Conservation (phyloP, 2,888 invertebrate species). For the Leptinotarsa juncta region DNA sequence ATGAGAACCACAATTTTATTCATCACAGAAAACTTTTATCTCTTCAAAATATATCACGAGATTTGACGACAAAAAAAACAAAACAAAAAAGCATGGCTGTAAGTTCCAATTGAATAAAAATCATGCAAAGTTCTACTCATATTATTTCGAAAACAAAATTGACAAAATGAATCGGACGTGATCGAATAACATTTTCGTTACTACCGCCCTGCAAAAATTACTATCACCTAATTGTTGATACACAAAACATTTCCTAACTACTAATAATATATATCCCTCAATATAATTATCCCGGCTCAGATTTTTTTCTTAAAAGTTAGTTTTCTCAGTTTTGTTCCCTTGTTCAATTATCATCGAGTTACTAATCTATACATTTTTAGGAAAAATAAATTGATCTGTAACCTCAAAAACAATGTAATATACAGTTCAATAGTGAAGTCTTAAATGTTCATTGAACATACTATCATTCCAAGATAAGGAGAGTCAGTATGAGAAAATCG, state of each 20-base stretch:
- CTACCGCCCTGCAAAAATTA: conserved; percentile 24
- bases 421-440: too few species aligned
- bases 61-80: not conserved
- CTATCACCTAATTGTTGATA: conserved; percentile 38
- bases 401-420: too few species aligned
- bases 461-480: too few species aligned
- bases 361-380: not conserved
- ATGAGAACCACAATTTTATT: conserved; percentile 4
- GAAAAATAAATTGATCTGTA: not conserved
- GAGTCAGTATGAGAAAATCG: too few species aligned
- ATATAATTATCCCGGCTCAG: conserved; percentile 41
- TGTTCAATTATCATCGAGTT: conserved; percentile 27
- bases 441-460: too few species aligned
- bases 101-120: not conserved
- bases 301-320: conserved; percentile 36
- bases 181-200: conserved; percentile 12
- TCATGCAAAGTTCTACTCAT: not conserved
- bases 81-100: not conserved
- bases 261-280: conserved; percentile 29
- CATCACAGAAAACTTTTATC: conserved; percentile 1
- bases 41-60: not conserved
- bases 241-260: conserved; percentile 31
- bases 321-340: conserved; percentile 27
- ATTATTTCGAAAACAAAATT: conserved; percentile 19
- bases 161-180: conserved; percentile 26